These are phyloP conservation scores for Ruditapes philippinarum DNA, from an alignment of 1,140 invertebrate species.

Conservation along the genomic window DNA sequence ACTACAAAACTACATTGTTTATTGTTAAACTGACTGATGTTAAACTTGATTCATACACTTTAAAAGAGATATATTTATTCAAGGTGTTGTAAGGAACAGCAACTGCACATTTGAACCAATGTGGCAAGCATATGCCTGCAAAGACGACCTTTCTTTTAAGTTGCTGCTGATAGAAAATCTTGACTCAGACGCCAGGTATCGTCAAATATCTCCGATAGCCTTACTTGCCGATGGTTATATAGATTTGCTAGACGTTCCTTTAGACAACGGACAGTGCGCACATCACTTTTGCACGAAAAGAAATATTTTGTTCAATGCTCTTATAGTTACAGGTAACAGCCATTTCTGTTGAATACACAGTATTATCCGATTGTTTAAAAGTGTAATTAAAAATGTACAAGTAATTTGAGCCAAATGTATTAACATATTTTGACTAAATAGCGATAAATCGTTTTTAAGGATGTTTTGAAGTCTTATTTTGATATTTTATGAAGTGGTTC, in stretches of 20 bases:
- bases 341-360: too few species aligned
- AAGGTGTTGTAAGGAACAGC: slow-evolving; percentile 61
- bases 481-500: too few species aligned
- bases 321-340: slow-evolving; percentile 70
- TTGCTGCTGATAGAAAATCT: slow-evolving; percentile 84
- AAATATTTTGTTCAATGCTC: slow-evolving; percentile 82
- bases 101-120: slow-evolving; percentile 66
- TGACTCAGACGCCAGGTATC: slow-evolving; percentile 84
- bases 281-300: slow-evolving; percentile 84
- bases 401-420: too few species aligned
- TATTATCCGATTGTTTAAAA: too few species aligned
- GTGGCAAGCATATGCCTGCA: slow-evolving; percentile 83
- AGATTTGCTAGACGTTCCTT: slow-evolving; percentile 86
- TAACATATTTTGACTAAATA: too few species aligned
- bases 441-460: too few species aligned
- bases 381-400: too few species aligned
- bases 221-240: slow-evolving; percentile 81
- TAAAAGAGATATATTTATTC: too few species aligned
- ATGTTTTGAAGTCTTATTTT: too few species aligned
- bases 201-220: slow-evolving; percentile 84
- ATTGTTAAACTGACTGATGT: too few species aligned
- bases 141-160: slow-evolving; percentile 70
- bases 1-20: too few species aligned
- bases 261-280: slow-evolving; percentile 75
- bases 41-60: too few species aligned